Conservation (phyloP, 2,888 invertebrate species). For the Heteromyza rotundicornis region DNA sequence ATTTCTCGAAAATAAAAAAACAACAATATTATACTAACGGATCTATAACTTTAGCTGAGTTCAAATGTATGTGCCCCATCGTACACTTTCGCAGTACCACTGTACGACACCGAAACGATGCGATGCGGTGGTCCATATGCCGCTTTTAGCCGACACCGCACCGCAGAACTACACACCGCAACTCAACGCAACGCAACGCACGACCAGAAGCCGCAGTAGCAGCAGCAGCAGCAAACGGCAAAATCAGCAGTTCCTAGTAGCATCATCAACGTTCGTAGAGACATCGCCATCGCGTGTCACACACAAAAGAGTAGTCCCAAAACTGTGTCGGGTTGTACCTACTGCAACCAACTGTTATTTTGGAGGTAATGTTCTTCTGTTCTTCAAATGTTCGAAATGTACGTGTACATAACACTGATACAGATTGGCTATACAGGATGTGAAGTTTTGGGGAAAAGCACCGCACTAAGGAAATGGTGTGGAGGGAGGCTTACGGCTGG, state of each 20-base stretch:
- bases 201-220: background rate
- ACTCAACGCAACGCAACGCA: background rate
- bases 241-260: background rate
- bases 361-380: conserved; percentile 19
- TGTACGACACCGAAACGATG: background rate
- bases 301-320: conserved; percentile 15
- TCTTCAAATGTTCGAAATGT: conserved; percentile 19
- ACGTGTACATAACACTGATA: conserved; percentile 1
- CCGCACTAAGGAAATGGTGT: background rate
- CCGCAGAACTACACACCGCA: background rate
- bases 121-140: conserved; percentile 12
- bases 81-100: background rate
- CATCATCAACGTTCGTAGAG: background rate
- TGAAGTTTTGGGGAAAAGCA: background rate
- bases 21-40: background rate
- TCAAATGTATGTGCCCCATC: background rate
- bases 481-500: no score
- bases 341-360: background rate
- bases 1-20: background rate
- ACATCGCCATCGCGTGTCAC: conserved; percentile 18
- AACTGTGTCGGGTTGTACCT: conserved; percentile 8
- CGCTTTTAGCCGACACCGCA: background rate
- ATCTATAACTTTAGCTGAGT: conserved; percentile 2
- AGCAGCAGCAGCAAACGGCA: background rate
- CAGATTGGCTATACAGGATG: conserved; percentile 2